Percentiles rank a stretch among this genome's conserved stretches.
Conservation (phyloP, 2,888 invertebrate genomes). For the Cerceris rybyensis region DNA sequence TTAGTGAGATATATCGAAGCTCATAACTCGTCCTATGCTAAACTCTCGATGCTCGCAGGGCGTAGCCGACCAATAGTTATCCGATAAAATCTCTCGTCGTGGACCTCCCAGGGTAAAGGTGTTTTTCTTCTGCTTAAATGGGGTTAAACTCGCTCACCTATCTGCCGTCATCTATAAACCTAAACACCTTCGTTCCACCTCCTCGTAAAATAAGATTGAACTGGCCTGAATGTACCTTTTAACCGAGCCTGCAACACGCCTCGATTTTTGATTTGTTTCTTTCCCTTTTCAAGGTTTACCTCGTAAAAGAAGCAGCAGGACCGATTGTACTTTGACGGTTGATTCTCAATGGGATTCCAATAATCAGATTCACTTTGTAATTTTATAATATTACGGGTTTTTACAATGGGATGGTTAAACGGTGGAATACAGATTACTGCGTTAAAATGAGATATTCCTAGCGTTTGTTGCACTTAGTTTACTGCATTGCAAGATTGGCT, state of each 20-base stretch:
- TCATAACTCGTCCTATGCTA: constrained; percentile 47
- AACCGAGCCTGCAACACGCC: neutral
- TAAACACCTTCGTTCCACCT: constrained; percentile 58
- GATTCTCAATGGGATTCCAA: too few relatives aligned
- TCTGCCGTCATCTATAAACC: constrained; percentile 62
- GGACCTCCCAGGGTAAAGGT: constrained; percentile 66
- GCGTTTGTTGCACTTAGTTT: too few relatives aligned
- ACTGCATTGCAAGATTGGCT: too few relatives aligned
- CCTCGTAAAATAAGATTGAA: constrained; percentile 58
- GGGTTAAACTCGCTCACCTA: constrained; percentile 58
- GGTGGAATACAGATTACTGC: too few relatives aligned
- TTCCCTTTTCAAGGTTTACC: too few relatives aligned
- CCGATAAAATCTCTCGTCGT: constrained; percentile 65
- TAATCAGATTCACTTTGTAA: too few relatives aligned
- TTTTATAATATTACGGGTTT: too few relatives aligned
- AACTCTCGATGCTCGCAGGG: constrained; percentile 54
- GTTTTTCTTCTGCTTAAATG: constrained; percentile 59
- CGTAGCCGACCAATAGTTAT: constrained; percentile 66
- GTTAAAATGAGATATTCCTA: too few relatives aligned
- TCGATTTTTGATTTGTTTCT: neutral
- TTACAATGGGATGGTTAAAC: too few relatives aligned
- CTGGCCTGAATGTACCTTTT: constrained; percentile 14
- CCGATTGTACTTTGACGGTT: too few relatives aligned
- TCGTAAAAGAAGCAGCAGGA: too few relatives aligned
- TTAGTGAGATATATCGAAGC: constrained; percentile 13